Evolutionary conservation across 2,113 vertebrate genomes (phyloP), one percentile per base, ranked within the genome.

Genomic region (Perca fluviatilis): DNA sequence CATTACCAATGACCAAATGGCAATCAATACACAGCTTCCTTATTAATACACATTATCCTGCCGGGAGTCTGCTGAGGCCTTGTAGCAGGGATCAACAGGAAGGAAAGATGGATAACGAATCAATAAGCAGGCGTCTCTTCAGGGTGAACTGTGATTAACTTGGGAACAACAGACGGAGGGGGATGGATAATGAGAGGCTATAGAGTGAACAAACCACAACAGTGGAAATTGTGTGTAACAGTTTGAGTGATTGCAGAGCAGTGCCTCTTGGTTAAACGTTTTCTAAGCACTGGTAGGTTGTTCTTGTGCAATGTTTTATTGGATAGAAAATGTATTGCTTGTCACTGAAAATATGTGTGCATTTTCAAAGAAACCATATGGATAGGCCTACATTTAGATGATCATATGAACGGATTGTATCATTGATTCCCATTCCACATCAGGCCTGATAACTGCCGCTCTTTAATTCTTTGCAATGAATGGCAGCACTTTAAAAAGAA

Each of bases 101-200:
- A 43, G 40, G 50, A 72, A 69, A 73, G 40, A 76, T 27, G 18
- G 49, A 79, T 16, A 68, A 30, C 30, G 19, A 68, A 77, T 87
- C 78, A 74, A 89, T 83, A 60, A 56, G 58, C 3, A 21, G 23
- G 36, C 0, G 70, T 47, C 50, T 47, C 50, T 61, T 70, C 36
- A 54, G 19, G 60, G 70, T 57, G 57, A 86, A 21, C n/a, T 74
- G 80, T 84, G 69, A 85, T 74, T 68, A 86, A 84, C 13, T 14
- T 56, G 47, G 21, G 65, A 67, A 62, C 58, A 3, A 27, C 19
- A 49, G 78, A 30, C 23, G 57, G 51, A 10, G 50, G 14, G 13
- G 23, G 25, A 16, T 10, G 23, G 64, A 19, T 82, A 70, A 75
- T 50, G 43, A 63, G 10, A 58, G 56, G 68, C 64, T 43, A 30